Base-by-base conservation (phyloP, 2,113 vertebrate species). In the Gobio gobio region DNA sequence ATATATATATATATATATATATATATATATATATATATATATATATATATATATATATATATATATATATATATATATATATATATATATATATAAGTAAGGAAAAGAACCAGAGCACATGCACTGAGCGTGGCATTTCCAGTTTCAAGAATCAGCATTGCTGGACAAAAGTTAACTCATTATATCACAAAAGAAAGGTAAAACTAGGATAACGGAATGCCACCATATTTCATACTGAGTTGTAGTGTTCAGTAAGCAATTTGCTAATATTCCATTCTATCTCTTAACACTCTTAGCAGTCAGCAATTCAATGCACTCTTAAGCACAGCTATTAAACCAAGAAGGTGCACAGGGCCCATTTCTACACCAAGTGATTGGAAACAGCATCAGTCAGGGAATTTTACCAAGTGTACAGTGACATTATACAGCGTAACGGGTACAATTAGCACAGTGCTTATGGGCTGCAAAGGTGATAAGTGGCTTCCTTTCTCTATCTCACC, bases 401-500 rank as follows among this genome's bases (percentile, higher is more conserved):
- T 82, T 20, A n/a, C 26, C 80, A 82, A 66, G 61, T 33, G 61
- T 70, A 72, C 64, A 40, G 64, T 58, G 80, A 72, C 47, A 51
- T 47, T 80, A 24, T 51, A 49, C 78, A 56, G 66, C 9, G 2
- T 49, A 54, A 72, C 2, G 22, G 18, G 78, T 73, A 33, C 79
- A 72, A 77, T 74, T 77, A 87, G 73, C 86, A 59, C 78, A 36
- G 54, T 80, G 66, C 63, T 74, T 66, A 87, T 75, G 47, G 54
- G 43, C 76, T 29, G 56, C 58, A 63, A 47, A 74, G 22, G 82
- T 74, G 86, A 75, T 68, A 87, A 87, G 86, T 80, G 76, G 82
- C 82, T 83, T 79, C 64, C 64, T 49, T 1, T 36, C 77, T 51
- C 82, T 78, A 54, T 79, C 64, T 29, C 43, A 29, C 26, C 18